phyloP scores from a whole-genome alignment of 1,140 invertebrate genomes.

The Pissodes strobi region DNA sequence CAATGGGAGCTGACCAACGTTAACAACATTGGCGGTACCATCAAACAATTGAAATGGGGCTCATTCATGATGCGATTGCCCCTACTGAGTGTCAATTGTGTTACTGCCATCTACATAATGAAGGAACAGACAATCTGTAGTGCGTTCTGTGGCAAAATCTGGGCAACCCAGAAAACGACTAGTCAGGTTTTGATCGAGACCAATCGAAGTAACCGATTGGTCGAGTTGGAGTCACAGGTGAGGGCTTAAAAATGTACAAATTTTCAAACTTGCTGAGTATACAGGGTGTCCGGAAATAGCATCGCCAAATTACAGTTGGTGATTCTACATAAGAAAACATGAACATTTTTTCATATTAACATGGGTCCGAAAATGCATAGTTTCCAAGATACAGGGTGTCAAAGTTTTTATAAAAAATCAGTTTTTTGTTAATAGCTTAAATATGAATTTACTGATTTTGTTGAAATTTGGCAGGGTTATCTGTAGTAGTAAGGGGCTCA shows the following conservation, averaged over 20 bases:
- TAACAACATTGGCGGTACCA: slow-evolving; percentile 68
- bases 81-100: slow-evolving; percentile 82
- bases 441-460: too few species aligned
- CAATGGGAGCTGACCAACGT: slow-evolving; percentile 70
- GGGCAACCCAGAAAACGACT: slow-evolving; percentile 71
- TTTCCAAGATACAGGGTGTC: too few species aligned
- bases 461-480: too few species aligned
- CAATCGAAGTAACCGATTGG: slow-evolving; percentile 47
- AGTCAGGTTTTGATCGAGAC: slow-evolving; percentile 66
- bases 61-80: slow-evolving; percentile 68
- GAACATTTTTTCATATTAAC: too few species aligned
- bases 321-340: too few species aligned
- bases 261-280: too few species aligned
- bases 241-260: background rate
- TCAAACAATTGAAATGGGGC: slow-evolving; percentile 78
- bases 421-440: too few species aligned
- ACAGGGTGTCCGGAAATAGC: too few species aligned
- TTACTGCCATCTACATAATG: slow-evolving; percentile 83
- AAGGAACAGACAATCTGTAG: slow-evolving; percentile 81
- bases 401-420: too few species aligned
- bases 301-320: too few species aligned
- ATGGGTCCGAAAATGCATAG: too few species aligned
- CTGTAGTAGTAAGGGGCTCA: too few species aligned
- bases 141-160: slow-evolving; percentile 71
- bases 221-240: slow-evolving; percentile 48